Evolutionary conservation across 2,113 vertebrate genomes (phyloP).

Genomic region (Choloepus hoffmanni): DNA sequence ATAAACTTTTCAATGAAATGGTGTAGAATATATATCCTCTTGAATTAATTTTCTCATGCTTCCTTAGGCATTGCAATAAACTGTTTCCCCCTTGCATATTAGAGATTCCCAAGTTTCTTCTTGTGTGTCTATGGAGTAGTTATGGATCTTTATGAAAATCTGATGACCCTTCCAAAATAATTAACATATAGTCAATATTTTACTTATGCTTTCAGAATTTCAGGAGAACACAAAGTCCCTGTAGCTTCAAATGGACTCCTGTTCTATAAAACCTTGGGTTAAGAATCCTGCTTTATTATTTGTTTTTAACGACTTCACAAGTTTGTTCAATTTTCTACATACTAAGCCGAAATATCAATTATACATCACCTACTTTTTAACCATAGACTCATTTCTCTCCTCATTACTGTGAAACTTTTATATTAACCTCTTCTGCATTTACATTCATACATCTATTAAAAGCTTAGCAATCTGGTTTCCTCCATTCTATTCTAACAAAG

Average conservation of each 20-base stretch:
- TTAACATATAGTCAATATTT: background rate
- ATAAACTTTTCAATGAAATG: constrained; percentile 13
- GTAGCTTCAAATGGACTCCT: background rate
- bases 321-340: background rate
- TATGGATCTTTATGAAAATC: background rate
- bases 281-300: background rate
- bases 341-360: constrained; percentile 19
- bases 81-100: background rate
- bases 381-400: background rate
- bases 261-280: background rate
- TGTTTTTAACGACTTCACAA: background rate
- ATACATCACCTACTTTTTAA: background rate
- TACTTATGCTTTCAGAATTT: background rate
- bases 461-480: background rate
- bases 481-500: background rate
- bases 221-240: background rate
- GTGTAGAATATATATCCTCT: background rate
- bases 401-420: background rate
- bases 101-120: background rate
- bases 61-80: background rate
- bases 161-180: background rate
- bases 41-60: background rate
- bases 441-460: background rate
- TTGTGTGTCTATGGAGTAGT: background rate
- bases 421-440: background rate